These are phyloP conservation scores for Drosophila bunnanda DNA, from an alignment of 2,888 invertebrate genomes.

Conservation along the genomic window DNA sequence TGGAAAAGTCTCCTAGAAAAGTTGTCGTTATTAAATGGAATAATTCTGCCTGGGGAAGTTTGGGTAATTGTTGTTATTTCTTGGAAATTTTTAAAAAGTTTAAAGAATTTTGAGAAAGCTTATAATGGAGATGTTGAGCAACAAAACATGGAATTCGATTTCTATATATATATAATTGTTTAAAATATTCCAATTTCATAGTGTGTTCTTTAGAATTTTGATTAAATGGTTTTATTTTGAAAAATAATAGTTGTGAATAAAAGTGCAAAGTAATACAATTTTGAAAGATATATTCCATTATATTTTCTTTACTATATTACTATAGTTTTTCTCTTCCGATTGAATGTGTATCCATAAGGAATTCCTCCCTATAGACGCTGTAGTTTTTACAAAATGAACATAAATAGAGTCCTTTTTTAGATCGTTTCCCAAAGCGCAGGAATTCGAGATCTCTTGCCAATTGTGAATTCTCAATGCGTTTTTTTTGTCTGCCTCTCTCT, in stretches of 20 bases:
- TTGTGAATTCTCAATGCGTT: constrained; percentile 21
- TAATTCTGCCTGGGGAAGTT: constrained; percentile 8
- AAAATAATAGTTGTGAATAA: too few relatives aligned
- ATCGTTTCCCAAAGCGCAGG: constrained; percentile 1
- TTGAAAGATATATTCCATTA: too few relatives aligned
- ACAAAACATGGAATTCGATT: too few relatives aligned
- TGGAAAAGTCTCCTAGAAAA: constrained; percentile 29
- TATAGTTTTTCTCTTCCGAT: not conserved
- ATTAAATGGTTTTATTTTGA: too few relatives aligned
- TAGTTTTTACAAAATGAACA: not conserved
- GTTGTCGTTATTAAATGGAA: constrained; percentile 45
- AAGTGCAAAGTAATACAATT: too few relatives aligned
- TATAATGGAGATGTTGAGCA: too few relatives aligned
- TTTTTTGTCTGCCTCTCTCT: not conserved
- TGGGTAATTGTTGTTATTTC: constrained; percentile 1
- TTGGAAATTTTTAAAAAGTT: not conserved
- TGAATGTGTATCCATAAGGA: not conserved
- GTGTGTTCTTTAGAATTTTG: too few relatives aligned
- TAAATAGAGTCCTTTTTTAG: constrained; percentile 1
- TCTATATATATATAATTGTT: too few relatives aligned
- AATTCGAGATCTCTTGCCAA: constrained; percentile 3
- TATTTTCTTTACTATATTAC: not conserved
- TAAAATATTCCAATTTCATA: too few relatives aligned
- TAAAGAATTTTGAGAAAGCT: not conserved
- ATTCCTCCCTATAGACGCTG: not conserved